These are phyloP conservation scores for Pyrrhia umbra DNA, from an alignment of 2,888 invertebrate species.

Conservation along the genomic window DNA sequence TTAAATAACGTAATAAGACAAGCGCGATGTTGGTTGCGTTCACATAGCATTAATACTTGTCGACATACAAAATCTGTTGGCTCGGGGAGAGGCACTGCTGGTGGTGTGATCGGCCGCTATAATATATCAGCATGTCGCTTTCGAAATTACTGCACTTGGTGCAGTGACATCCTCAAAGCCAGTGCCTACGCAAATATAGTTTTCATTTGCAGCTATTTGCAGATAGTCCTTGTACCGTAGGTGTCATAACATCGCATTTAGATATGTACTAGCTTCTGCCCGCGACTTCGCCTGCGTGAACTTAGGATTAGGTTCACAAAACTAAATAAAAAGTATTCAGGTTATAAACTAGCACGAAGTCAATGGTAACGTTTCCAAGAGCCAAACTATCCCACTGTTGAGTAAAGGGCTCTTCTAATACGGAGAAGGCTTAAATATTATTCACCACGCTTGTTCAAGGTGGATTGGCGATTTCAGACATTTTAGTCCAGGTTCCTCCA, in stretches of 20 bases:
- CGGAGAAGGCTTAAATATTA: too few relatives aligned
- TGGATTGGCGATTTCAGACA: too few relatives aligned
- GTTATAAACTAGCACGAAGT: too few relatives aligned
- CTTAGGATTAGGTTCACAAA: too few relatives aligned
- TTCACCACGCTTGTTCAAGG: too few relatives aligned
- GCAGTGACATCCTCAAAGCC: slow-evolving; percentile 65
- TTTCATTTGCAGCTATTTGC: slow-evolving; percentile 65
- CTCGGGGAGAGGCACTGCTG: slow-evolving; percentile 28
- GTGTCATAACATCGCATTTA: slow-evolving; percentile 29
- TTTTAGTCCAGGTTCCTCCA: too few relatives aligned
- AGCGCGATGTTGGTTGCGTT: slow-evolving; percentile 44
- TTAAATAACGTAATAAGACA: slow-evolving; percentile 45
- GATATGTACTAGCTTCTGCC: too few relatives aligned
- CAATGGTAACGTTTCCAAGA: too few relatives aligned
- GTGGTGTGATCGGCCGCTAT: slow-evolving; percentile 62
- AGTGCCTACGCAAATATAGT: slow-evolving; percentile 67
- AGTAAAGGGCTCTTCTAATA: too few relatives aligned
- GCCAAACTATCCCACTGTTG: too few relatives aligned
- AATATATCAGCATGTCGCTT: slow-evolving; percentile 76
- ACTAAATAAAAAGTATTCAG: too few relatives aligned
- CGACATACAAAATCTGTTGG: slow-evolving; percentile 71
- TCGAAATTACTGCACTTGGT: slow-evolving; percentile 69
- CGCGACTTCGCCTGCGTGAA: too few relatives aligned
- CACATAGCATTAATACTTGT: slow-evolving; percentile 59
- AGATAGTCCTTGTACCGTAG: slow-evolving; percentile 51